These are phyloP conservation scores for Cichladusa arquata DNA, from an alignment of 2,113 vertebrate genomes.

Conservation along the genomic window DNA sequence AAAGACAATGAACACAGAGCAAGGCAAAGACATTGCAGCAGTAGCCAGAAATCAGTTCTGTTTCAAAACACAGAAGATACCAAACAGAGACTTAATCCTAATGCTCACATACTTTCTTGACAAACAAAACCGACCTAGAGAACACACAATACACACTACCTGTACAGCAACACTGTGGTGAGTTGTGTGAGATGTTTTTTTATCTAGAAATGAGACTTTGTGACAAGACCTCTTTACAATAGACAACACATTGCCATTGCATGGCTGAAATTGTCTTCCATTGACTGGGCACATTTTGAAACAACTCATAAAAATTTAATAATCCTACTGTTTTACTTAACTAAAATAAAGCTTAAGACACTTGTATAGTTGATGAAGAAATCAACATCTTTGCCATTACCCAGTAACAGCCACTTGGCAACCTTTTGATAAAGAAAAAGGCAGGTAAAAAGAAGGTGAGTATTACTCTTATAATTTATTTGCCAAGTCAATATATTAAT, in stretches of 20 bases:
- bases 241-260: neutral
- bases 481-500: constrained; percentile 3
- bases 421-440: neutral
- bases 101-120: neutral
- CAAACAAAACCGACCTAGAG: neutral
- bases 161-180: neutral
- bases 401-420: neutral
- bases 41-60: neutral
- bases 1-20: neutral
- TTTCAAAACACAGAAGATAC: neutral
- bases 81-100: neutral
- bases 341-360: neutral
- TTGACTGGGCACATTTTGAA: neutral
- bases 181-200: neutral
- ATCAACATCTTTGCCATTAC: neutral
- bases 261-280: neutral
- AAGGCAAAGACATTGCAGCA: neutral
- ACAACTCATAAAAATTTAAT: neutral
- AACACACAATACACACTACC: neutral
- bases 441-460: neutral
- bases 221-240: neutral
- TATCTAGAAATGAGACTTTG: neutral
- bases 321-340: neutral
- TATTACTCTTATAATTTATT: neutral
- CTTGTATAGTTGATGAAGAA: neutral